These are phyloP conservation scores for Drosophila ambigua DNA, from an alignment of 1,140 invertebrate species.

Conservation along the genomic window DNA sequence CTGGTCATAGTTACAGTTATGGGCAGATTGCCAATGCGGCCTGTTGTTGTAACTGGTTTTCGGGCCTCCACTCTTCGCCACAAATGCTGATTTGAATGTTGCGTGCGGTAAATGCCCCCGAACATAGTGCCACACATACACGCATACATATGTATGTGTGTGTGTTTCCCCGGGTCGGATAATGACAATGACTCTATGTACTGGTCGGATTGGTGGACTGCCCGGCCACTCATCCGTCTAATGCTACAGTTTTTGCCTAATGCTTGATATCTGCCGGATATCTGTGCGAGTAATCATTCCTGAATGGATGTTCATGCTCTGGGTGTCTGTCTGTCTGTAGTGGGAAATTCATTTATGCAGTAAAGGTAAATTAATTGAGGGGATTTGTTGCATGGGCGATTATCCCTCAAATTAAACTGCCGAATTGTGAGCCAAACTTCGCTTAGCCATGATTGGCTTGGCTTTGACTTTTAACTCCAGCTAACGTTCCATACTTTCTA, in stretches of 20 bases:
- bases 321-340: constrained; percentile 13
- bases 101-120: constrained; percentile 51
- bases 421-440: too few species aligned
- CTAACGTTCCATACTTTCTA: too few species aligned
- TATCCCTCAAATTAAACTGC: neutral
- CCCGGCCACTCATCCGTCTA: constrained; percentile 2
- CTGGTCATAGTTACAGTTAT: constrained; percentile 50
- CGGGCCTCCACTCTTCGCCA: constrained; percentile 7
- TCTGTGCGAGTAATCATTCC: constrained; percentile 13
- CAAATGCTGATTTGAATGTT: constrained; percentile 69
- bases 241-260: constrained; percentile 27
- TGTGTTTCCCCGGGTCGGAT: neutral
- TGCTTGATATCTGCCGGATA: constrained; percentile 9
- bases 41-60: constrained; percentile 53
- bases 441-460: too few species aligned
- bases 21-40: constrained; percentile 17
- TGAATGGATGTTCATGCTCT: neutral
- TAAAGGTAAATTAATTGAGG: neutral
- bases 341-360: constrained; percentile 21
- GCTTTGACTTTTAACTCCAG: too few species aligned
- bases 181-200: constrained; percentile 57
- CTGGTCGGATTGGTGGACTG: constrained; percentile 13
- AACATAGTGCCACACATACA: neutral
- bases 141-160: neutral
- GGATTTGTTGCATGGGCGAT: constrained; percentile 5